These are phyloP conservation scores for Chaetura pelagica DNA, from an alignment of 2,113 vertebrate genomes.

Conservation along the genomic window DNA sequence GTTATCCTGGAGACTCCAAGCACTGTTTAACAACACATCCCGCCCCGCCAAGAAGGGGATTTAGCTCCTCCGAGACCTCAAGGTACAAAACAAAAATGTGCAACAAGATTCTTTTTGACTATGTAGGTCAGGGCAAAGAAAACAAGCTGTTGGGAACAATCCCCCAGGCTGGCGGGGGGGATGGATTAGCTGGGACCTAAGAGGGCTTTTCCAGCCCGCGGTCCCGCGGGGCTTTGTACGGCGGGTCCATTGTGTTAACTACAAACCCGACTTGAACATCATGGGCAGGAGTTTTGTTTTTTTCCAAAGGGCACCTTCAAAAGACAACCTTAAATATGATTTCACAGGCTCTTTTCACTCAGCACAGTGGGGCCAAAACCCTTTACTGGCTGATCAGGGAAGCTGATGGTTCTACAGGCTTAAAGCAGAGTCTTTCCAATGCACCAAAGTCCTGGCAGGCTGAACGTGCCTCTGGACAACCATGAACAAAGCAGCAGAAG, in stretches of 20 bases:
- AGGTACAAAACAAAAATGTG: slow-evolving; percentile 69
- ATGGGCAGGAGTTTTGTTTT: not conserved
- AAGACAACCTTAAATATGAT: slow-evolving; percentile 13
- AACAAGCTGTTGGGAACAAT: slow-evolving; percentile 62
- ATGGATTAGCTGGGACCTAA: slow-evolving; percentile 63
- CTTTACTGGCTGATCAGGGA: not conserved
- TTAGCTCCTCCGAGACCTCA: slow-evolving; percentile 62
- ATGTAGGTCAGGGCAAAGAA: slow-evolving; percentile 72
- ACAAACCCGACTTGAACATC: slow-evolving; percentile 34
- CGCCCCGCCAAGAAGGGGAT: slow-evolving; percentile 57
- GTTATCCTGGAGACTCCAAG: slow-evolving; percentile 25
- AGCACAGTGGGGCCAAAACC: not conserved
- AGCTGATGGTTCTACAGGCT: not conserved
- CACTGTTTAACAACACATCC: slow-evolving; percentile 66
- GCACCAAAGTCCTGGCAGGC: not conserved
- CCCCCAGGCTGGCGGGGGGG: slow-evolving; percentile 31
- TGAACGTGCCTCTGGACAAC: slow-evolving; percentile 1
- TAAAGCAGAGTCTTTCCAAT: not conserved
- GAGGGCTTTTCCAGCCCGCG: slow-evolving; percentile 49
- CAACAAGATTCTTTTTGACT: slow-evolving; percentile 71
- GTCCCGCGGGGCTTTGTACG: slow-evolving; percentile 32
- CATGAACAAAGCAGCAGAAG: not conserved
- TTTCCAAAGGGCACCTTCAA: slow-evolving; percentile 10
- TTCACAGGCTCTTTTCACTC: slow-evolving; percentile 16
- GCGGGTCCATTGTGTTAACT: slow-evolving; percentile 16